A percentile compares a stretch with the other conserved stretches of the same genome.
Evolutionary conservation across 2,888 invertebrate genomes (phyloP).

Genomic region (Hesperia comma): DNA sequence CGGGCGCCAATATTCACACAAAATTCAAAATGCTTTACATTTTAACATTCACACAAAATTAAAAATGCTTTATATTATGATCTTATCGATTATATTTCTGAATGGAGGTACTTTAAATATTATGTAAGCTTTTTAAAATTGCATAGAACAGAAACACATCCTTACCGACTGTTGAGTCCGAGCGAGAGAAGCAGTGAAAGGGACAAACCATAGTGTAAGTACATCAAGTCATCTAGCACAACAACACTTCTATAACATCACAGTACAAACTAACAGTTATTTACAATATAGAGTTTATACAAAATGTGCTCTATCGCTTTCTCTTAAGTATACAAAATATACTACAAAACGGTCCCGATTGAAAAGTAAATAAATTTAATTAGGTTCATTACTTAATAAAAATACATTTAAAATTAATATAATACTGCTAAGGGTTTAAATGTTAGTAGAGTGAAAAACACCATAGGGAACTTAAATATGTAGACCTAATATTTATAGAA

Average conservation of each 20-base stretch:
- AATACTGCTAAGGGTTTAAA: too few relatives aligned
- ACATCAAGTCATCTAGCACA: conserved; percentile 33
- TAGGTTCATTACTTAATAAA: too few relatives aligned
- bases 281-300: neutral
- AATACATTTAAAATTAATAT: too few relatives aligned
- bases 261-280: neutral
- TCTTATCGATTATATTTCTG: too few relatives aligned
- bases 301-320: neutral
- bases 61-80: conserved; percentile 21
- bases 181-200: conserved; percentile 44
- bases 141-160: conserved; percentile 30
- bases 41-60: conserved; percentile 29
- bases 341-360: too few relatives aligned
- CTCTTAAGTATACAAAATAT: neutral
- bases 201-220: conserved; percentile 28
- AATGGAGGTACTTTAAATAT: neutral
- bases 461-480: too few relatives aligned
- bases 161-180: conserved; percentile 49
- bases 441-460: too few relatives aligned
- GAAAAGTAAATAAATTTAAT: too few relatives aligned
- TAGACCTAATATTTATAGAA: too few relatives aligned
- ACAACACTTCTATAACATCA: conserved; percentile 12
- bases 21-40: conserved; percentile 28
- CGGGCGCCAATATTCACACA: conserved; percentile 26
- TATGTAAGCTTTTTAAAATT: conserved; percentile 29